Percentiles rank a stretch among this genome's conserved stretches.
These are phyloP conservation scores for Rhabdophis nuchalis DNA, from an alignment of 2,797 vertebrate genomes.

Conservation along the genomic window DNA sequence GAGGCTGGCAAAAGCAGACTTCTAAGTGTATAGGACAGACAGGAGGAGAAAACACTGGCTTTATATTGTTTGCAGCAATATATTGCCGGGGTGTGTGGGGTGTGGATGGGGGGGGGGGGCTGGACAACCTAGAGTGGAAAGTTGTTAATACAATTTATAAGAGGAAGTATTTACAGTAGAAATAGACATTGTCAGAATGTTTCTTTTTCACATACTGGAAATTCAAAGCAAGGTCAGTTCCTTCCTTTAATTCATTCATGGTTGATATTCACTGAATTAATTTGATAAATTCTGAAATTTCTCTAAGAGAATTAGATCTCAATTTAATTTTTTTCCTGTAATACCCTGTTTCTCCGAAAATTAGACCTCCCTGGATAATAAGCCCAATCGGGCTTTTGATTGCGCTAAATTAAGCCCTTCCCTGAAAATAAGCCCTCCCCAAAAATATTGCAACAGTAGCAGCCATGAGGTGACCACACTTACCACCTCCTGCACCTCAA, in stretches of 20 bases:
- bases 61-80: not conserved
- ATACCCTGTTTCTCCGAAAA: too few species aligned
- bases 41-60: not conserved
- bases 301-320: not conserved
- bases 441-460: too few species aligned
- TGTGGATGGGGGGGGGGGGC: too few species aligned
- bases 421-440: too few species aligned
- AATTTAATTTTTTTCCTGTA: not conserved
- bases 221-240: not conserved
- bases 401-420: too few species aligned
- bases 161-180: not conserved
- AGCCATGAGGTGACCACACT: too few species aligned
- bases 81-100: not conserved
- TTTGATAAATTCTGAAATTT: not conserved
- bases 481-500: too few species aligned
- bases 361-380: too few species aligned
- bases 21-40: not conserved
- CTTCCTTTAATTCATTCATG: not conserved
- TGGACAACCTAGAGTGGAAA: not conserved
- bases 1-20: not conserved
- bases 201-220: not conserved
- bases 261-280: not conserved
- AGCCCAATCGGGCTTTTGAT: too few species aligned
- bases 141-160: not conserved
- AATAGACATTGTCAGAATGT: not conserved